These are phyloP conservation scores for Trachelus tabidus DNA, from an alignment of 2,888 invertebrate genomes.

Conservation along the genomic window DNA sequence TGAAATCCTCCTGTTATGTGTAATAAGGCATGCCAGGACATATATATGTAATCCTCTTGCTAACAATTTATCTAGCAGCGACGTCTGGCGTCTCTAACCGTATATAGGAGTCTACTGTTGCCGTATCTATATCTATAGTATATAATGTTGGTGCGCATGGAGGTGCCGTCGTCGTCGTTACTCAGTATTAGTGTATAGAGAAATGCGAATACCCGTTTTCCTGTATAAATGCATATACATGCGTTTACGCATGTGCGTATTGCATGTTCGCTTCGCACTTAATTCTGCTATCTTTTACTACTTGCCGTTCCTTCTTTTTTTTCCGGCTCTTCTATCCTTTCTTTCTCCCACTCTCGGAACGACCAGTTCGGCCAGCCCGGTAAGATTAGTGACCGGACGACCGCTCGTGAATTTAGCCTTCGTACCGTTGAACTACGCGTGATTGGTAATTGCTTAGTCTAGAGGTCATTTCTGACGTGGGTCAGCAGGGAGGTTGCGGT, in stretches of 20 bases:
- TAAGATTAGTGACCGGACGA: slow-evolving; percentile 32
- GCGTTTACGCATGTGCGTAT: not conserved
- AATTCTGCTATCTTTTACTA: not conserved
- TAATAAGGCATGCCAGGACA: not conserved
- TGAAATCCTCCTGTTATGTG: slow-evolving; percentile 36
- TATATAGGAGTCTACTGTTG: not conserved
- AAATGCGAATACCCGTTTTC: not conserved
- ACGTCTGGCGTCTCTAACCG: not conserved
- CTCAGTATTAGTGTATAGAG: too few species aligned
- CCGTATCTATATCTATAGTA: not conserved
- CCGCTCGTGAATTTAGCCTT: slow-evolving; percentile 38
- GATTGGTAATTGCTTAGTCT: slow-evolving; percentile 44
- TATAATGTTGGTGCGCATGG: not conserved
- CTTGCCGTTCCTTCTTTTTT: not conserved
- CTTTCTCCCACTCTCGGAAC: not conserved
- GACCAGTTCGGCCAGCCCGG: not conserved
- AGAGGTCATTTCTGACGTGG: slow-evolving; percentile 5
- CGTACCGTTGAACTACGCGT: slow-evolving; percentile 31
- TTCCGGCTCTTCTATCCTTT: not conserved
- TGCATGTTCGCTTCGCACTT: not conserved
- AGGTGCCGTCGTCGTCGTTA: too few species aligned
- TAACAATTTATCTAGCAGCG: not conserved
- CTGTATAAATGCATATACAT: not conserved
- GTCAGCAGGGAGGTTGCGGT: not conserved
- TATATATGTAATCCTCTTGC: not conserved